phyloP scores from a whole-genome alignment of 2,888 invertebrate genomes.

The Pseudococcus jackbeardsleyi region DNA sequence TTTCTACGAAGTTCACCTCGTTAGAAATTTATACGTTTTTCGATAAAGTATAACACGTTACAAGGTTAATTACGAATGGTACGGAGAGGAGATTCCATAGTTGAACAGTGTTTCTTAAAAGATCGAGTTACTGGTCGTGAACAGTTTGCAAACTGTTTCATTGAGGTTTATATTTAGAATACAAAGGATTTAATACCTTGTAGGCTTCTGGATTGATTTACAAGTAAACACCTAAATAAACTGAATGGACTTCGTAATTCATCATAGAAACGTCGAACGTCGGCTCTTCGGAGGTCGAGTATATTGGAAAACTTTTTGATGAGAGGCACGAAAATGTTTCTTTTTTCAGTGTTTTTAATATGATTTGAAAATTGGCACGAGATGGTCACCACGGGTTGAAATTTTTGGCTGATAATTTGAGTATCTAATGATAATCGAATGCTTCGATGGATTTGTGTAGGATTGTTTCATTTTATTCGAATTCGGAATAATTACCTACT shows the following conservation, averaged over 20 bases:
- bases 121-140: background rate
- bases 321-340: too few relatives aligned
- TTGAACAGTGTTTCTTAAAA: background rate
- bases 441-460: too few relatives aligned
- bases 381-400: too few relatives aligned
- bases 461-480: too few relatives aligned
- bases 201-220: slow-evolving; percentile 36
- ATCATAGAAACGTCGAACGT: too few relatives aligned
- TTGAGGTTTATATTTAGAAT: slow-evolving; percentile 15
- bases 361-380: too few relatives aligned
- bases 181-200: slow-evolving; percentile 6
- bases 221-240: background rate
- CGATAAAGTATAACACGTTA: slow-evolving; percentile 1
- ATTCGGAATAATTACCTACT: too few relatives aligned
- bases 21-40: background rate
- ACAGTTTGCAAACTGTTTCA: background rate
- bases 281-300: too few relatives aligned
- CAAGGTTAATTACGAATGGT: background rate
- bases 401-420: too few relatives aligned
- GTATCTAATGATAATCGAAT: too few relatives aligned
- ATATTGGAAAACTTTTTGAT: too few relatives aligned
- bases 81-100: background rate
- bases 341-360: too few relatives aligned
- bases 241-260: background rate
- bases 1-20: background rate